phyloP scores from a whole-genome alignment of 1,140 invertebrate genomes.

The Cyclina sinensis region DNA sequence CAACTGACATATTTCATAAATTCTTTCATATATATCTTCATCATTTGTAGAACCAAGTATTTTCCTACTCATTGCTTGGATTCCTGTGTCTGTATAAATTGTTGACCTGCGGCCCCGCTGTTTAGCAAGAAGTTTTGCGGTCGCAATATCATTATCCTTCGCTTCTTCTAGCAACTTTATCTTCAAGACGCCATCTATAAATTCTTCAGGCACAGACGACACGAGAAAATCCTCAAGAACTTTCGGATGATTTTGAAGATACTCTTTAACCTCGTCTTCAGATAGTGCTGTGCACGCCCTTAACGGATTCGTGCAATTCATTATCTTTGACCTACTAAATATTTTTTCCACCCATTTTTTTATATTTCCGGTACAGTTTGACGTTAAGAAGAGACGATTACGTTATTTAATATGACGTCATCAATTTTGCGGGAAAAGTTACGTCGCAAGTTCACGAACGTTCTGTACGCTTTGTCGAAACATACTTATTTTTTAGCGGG shows the following conservation, averaged over 20 bases:
- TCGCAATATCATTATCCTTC: background rate
- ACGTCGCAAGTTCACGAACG: too few species aligned
- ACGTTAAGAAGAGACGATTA: background rate
- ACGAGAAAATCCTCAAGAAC: conserved; percentile 69
- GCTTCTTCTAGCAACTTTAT: background rate
- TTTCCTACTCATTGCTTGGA: conserved; percentile 61
- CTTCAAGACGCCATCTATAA: conserved; percentile 35
- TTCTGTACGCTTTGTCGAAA: too few species aligned
- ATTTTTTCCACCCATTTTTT: background rate
- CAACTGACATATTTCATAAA: conserved; percentile 64
- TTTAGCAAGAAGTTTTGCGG: background rate
- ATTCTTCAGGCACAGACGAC: conserved; percentile 47
- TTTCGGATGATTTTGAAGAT: conserved; percentile 64
- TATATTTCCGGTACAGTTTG: background rate
- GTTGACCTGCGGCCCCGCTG: background rate
- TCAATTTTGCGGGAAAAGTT: background rate
- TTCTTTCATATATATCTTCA: conserved; percentile 42
- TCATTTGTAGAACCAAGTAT: conserved; percentile 54
- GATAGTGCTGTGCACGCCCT: background rate
- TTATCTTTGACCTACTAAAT: background rate
- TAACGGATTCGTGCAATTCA: background rate
- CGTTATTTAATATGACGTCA: background rate
- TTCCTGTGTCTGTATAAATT: conserved; percentile 43
- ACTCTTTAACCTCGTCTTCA: conserved; percentile 45
- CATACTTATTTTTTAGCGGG: too few species aligned